A percentile compares a stretch with the other conserved stretches of the same genome.
Conservation (phyloP, 2,888 invertebrate species). For the Mesopsocus fuscifrons region DNA sequence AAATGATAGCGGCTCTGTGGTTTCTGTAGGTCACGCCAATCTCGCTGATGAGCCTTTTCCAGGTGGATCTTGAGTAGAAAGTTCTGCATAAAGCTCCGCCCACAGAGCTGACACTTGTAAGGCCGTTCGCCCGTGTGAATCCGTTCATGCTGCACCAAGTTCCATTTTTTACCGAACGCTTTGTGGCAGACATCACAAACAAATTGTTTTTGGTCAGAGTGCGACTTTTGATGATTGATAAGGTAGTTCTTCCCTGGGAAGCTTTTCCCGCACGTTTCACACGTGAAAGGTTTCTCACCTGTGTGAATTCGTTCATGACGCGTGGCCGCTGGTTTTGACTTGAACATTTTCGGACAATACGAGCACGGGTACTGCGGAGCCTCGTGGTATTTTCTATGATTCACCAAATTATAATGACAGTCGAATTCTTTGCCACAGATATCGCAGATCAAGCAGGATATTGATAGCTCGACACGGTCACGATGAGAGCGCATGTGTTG, state of each 20-base stretch:
- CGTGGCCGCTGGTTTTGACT: background rate
- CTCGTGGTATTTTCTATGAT: slow-evolving; percentile 2
- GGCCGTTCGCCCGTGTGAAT: slow-evolving; percentile 8
- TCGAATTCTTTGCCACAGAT: slow-evolving; percentile 7
- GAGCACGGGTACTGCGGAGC: background rate
- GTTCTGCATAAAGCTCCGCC: slow-evolving; percentile 1
- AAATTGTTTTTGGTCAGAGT: background rate
- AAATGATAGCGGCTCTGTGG: too few relatives aligned
- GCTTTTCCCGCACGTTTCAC: slow-evolving; percentile 4
- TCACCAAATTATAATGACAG: slow-evolving; percentile 3
- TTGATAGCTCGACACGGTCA: background rate
- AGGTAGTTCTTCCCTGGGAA: slow-evolving; percentile 5
- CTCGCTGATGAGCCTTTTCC: slow-evolving; percentile 5
- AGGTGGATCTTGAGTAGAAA: slow-evolving; percentile 2
- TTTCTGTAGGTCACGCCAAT: background rate
- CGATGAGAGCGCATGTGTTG: background rate
- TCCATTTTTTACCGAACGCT: slow-evolving; percentile 7
- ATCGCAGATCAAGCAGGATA: slow-evolving; percentile 4
- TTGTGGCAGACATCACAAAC: background rate
- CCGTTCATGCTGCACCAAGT: slow-evolving; percentile 1
- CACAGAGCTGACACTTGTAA: slow-evolving; percentile 5
- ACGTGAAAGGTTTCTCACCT: slow-evolving; percentile 1
- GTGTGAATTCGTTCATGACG: slow-evolving; percentile 1
- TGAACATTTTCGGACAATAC: slow-evolving; percentile 1
- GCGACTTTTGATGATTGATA: slow-evolving; percentile 2